Evolutionary conservation across 2,113 vertebrate genomes (phyloP), one percentile per base, ranked within the genome.

Genomic region (Papio anubis): DNA sequence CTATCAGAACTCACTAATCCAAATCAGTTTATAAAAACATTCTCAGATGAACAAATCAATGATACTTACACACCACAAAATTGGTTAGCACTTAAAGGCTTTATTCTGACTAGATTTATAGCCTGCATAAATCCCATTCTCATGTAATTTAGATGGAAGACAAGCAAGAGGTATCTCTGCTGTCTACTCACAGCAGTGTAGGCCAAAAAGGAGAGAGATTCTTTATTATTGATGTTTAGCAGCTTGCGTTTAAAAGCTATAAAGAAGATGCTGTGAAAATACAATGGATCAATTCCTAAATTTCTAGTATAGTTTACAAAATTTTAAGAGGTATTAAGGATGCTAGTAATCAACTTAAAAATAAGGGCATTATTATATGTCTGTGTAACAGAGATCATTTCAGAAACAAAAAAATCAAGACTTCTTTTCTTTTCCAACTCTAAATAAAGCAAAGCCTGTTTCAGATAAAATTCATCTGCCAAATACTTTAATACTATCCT

Each of bases 31-130:
- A 97, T 94, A 92, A 97, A 98, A 98, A 95, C 97, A 95, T 92
- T 1, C 94, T 94, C 98, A 97, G 98, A 98, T 98, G 97, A 98
- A 97, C 96, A 97, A 98, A 98, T 98, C 98, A 97, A 98, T 98
- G 98, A 88, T 94, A 95, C 98, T 98, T 98, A 98, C 85, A 97
- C 95, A 90, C 92, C 97, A 98, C 48, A 27, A 97, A 98, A 98
- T 97, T 96, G 96, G 94, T 96, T 98, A 94, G 97, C 98, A 97
- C 94, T 98, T 98, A 98, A 88, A 98, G 98, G 95, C 89, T 97
- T 97, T 96, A 82, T 94, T 90, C 97, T 97, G 95, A 85, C 97
- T 92, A 93, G 97, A 98, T 98, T 97, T 96, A 95, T 68, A 94
- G 93, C 95, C 73, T 93, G 85, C 57, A 76, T 95, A 97, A 98